Conservation (phyloP, 2,113 vertebrate genomes). For the Silurus meridionalis region DNA sequence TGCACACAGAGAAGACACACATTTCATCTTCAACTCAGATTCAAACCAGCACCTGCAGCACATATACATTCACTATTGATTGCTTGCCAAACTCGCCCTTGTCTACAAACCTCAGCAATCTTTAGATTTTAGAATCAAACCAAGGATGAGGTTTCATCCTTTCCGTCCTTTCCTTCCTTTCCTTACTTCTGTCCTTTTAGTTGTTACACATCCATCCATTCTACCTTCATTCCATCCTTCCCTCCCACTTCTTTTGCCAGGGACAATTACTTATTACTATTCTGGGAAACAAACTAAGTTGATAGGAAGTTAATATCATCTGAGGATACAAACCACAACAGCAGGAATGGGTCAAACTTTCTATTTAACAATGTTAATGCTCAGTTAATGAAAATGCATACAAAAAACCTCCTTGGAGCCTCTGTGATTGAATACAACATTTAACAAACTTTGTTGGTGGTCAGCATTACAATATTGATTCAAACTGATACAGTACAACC, state of each 20-base stretch:
- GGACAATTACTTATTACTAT: not conserved
- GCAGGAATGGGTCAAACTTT: not conserved
- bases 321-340: not conserved
- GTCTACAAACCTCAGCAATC: not conserved
- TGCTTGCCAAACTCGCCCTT: not conserved
- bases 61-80: slow-evolving; percentile 1
- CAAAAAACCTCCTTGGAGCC: not conserved
- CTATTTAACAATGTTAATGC: not conserved
- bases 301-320: not conserved
- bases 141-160: too few relatives aligned
- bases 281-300: not conserved
- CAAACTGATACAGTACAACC: not conserved
- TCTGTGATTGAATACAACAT: not conserved
- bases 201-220: too few relatives aligned
- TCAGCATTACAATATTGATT: not conserved
- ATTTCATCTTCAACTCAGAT: slow-evolving; percentile 30
- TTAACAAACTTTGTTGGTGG: not conserved
- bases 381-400: not conserved
- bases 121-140: not conserved
- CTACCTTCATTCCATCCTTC: not conserved
- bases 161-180: too few relatives aligned
- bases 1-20: slow-evolving; percentile 1
- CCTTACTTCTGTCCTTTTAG: too few relatives aligned
- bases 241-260: not conserved
- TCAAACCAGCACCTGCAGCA: not conserved